A percentile compares a stretch with the other conserved stretches of the same genome.
Evolutionary conservation across 2,797 vertebrate species (phyloP).

Genomic region (Sus cebifrons): DNA sequence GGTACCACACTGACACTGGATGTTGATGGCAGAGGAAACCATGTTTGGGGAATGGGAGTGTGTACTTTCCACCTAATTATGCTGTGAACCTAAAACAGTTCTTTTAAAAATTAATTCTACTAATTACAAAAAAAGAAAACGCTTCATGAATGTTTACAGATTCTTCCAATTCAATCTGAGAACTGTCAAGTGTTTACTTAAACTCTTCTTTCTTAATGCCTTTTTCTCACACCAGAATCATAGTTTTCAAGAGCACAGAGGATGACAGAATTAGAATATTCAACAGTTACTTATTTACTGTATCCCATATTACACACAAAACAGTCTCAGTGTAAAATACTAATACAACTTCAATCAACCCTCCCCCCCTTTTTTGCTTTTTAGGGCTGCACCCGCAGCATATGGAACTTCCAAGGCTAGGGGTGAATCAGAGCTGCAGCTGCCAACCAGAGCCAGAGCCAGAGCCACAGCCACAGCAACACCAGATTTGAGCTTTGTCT

Average conservation of each 20-base stretch:
- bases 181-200: constrained; percentile 1
- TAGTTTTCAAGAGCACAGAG: not conserved
- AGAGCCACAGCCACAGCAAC: too few species aligned
- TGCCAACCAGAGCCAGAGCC: too few species aligned
- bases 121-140: not conserved
- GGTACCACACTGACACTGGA: accelerated
- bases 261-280: not conserved
- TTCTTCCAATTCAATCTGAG: constrained; percentile 12
- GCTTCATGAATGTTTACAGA: not conserved
- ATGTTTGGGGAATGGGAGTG: not conserved
- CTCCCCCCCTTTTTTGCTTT: too few species aligned
- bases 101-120: constrained; percentile 31
- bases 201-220: constrained; percentile 28
- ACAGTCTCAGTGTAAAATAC: not conserved
- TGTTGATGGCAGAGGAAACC: too few species aligned
- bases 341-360: not conserved
- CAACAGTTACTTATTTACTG: not conserved
- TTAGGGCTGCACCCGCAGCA: too few species aligned
- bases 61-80: not conserved
- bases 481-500: too few species aligned
- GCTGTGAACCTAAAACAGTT: not conserved
- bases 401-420: too few species aligned
- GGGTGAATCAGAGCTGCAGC: too few species aligned
- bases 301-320: not conserved
- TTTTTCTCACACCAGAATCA: constrained; percentile 21